These are phyloP conservation scores for Orthonyx spaldingii DNA, from an alignment of 2,113 vertebrate genomes.

Conservation along the genomic window DNA sequence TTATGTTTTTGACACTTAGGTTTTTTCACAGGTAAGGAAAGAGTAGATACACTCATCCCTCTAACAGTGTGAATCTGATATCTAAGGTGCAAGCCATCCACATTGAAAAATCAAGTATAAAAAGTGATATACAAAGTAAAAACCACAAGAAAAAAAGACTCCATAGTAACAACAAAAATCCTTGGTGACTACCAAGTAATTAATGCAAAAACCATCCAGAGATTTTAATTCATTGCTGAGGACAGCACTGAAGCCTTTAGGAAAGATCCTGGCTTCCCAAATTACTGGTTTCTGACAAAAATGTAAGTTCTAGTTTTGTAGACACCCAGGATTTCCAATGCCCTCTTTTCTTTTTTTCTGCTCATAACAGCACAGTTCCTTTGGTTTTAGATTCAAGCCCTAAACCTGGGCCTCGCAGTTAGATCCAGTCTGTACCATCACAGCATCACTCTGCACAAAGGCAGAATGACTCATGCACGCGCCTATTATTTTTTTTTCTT, in stretches of 20 bases:
- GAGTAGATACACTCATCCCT: not conserved
- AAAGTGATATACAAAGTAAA: not conserved
- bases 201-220: not conserved
- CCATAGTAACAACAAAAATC: not conserved
- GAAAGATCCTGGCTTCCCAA: not conserved
- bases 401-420: not conserved
- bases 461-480: not conserved
- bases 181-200: not conserved
- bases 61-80: not conserved
- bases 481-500: not conserved
- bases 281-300: not conserved
- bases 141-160: not conserved
- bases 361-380: not conserved
- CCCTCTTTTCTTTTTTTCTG: not conserved
- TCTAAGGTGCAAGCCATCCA: not conserved
- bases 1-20: not conserved
- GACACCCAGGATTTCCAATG: not conserved
- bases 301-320: fast-evolving
- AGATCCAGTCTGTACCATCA: not conserved
- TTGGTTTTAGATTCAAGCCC: not conserved
- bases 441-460: not conserved
- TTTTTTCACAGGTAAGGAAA: not conserved
- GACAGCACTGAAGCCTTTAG: not conserved
- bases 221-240: not conserved
- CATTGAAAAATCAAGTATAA: not conserved